phyloP scores from a whole-genome alignment of 2,113 vertebrate genomes.

The Carlito syrichta region DNA sequence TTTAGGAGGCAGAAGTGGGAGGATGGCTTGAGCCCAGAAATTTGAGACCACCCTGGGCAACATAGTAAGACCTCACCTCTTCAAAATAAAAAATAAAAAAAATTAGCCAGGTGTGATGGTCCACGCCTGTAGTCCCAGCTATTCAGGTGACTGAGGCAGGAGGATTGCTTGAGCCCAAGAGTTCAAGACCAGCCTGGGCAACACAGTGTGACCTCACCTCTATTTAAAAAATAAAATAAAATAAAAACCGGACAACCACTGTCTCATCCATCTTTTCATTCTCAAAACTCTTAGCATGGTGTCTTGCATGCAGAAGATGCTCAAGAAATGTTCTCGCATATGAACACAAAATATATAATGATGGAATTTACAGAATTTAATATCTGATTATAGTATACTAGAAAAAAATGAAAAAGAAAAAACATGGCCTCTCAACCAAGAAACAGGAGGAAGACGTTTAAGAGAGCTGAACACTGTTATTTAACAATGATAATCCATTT shows the following conservation, averaged over 20 bases:
- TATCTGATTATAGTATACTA: neutral
- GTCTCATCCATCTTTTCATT: neutral
- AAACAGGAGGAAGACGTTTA: neutral
- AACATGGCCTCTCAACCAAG: neutral
- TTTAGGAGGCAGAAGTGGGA: too few species aligned
- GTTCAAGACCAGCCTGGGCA: too few species aligned
- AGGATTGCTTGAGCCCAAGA: too few species aligned
- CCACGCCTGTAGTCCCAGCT: too few species aligned
- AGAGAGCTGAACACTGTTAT: neutral
- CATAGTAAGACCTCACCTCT: too few species aligned
- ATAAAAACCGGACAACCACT: neutral
- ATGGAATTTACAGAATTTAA: neutral
- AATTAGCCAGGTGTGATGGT: too few species aligned
- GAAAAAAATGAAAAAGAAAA: neutral
- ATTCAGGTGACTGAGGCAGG: too few species aligned
- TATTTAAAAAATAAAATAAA: too few species aligned
- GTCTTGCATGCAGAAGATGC: neutral
- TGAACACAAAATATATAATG: neutral
- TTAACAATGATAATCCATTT: neutral
- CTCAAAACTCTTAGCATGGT: neutral
- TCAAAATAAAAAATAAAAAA: too few species aligned
- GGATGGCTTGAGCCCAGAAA: too few species aligned
- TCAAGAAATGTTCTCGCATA: neutral
- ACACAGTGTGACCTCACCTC: too few species aligned
- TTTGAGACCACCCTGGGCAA: too few species aligned